Evolutionary conservation across 2,113 vertebrate species (phyloP).

Genomic region (Solea senegalensis): DNA sequence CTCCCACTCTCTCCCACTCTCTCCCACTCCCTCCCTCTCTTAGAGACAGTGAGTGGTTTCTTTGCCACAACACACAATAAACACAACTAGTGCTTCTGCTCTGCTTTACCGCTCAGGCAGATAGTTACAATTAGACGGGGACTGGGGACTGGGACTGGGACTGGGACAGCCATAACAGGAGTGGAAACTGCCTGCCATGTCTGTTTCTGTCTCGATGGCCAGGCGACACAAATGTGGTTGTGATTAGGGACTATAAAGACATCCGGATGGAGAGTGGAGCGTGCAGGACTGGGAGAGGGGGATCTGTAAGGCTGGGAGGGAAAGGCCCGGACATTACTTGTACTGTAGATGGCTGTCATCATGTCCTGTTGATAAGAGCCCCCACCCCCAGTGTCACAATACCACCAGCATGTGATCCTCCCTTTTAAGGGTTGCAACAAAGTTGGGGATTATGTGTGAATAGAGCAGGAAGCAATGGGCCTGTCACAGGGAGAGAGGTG

Average conservation of each 20-base stretch:
- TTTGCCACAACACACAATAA: constrained; percentile 73
- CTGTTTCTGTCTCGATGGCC: constrained; percentile 66
- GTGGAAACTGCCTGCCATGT: constrained; percentile 79
- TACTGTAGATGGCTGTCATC: constrained; percentile 65
- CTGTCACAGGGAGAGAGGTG: constrained; percentile 43
- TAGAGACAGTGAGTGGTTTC: constrained; percentile 51
- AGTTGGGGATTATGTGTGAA: constrained; percentile 63
- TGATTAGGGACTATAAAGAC: constrained; percentile 75
- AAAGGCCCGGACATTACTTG: constrained; percentile 44
- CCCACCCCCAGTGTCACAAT: constrained; percentile 50
- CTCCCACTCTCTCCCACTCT: neutral
- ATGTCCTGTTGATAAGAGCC: constrained; percentile 46
- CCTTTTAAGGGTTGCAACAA: constrained; percentile 49
- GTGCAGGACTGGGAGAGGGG: constrained; percentile 42
- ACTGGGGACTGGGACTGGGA: constrained; percentile 41
- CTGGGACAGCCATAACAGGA: constrained; percentile 79
- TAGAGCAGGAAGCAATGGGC: constrained; percentile 54
- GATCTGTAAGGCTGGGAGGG: constrained; percentile 16
- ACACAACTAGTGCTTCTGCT: constrained; percentile 69
- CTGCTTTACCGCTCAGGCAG: constrained; percentile 72
- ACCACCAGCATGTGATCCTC: constrained; percentile 62
- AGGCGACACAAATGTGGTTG: constrained; percentile 67
- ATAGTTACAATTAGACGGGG: constrained; percentile 56
- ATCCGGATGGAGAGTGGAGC: constrained; percentile 74
- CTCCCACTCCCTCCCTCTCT: constrained; percentile 28